Conservation (phyloP, 2,888 invertebrate genomes). For the Drosophila pseudotalamancana region DNA sequence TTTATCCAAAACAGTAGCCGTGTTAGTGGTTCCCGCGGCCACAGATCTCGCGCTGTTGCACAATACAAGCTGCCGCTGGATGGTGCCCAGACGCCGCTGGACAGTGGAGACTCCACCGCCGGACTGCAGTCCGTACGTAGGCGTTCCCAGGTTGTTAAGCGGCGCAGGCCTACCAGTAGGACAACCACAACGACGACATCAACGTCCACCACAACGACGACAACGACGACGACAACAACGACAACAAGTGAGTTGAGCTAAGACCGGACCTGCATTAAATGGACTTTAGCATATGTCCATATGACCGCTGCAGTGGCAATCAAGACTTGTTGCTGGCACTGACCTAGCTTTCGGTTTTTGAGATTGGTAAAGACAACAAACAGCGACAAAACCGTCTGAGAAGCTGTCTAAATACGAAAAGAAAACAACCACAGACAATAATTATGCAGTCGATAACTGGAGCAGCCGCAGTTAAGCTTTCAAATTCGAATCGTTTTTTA, state of each 20-base stretch:
- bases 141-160: slow-evolving; percentile 58
- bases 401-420: slow-evolving; percentile 34
- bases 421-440: slow-evolving; percentile 38
- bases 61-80: slow-evolving; percentile 68
- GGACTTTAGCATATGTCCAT: slow-evolving; percentile 30
- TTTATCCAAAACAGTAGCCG: slow-evolving; percentile 27
- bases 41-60: slow-evolving; percentile 61
- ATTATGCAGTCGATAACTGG: slow-evolving; percentile 66
- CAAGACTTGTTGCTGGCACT: slow-evolving; percentile 63
- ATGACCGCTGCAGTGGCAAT: slow-evolving; percentile 52
- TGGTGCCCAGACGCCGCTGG: slow-evolving; percentile 13
- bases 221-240: slow-evolving; percentile 54
- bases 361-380: slow-evolving; percentile 51
- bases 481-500: slow-evolving; percentile 47
- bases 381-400: slow-evolving; percentile 18
- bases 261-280: slow-evolving; percentile 19
- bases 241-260: slow-evolving; percentile 62
- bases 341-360: slow-evolving; percentile 64
- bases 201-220: slow-evolving; percentile 39
- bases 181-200: slow-evolving; percentile 29
- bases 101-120: slow-evolving; percentile 5
- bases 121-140: slow-evolving; percentile 47
- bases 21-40: slow-evolving; percentile 43
- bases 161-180: slow-evolving; percentile 50
- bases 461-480: slow-evolving; percentile 55